Conservation (phyloP, 2,888 invertebrate species). For the Luperina testacea region DNA sequence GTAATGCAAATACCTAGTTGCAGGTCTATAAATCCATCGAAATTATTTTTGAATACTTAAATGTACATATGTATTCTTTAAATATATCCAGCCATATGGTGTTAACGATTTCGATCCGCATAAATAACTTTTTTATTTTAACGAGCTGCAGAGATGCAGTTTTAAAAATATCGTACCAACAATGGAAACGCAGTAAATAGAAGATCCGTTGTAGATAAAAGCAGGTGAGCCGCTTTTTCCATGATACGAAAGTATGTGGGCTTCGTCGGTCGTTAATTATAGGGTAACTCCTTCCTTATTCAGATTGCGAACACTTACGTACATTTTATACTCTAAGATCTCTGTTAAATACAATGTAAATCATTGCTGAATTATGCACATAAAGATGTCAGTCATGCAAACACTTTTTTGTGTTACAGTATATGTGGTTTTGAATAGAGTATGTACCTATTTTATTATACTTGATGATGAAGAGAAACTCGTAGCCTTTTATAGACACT, state of each 20-base stretch:
- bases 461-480: constrained; percentile 44
- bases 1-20: neutral
- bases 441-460: constrained; percentile 25
- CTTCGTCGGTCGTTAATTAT: constrained; percentile 80
- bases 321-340: constrained; percentile 55
- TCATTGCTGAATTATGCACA: constrained; percentile 32
- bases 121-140: neutral
- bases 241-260: constrained; percentile 81
- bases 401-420: constrained; percentile 15
- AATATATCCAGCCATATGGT: neutral
- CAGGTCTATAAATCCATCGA: neutral
- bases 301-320: constrained; percentile 65
- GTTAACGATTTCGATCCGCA: too few relatives aligned
- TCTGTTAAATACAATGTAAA: constrained; percentile 45
- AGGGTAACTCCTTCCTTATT: constrained; percentile 81
- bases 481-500: neutral
- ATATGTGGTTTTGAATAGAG: constrained; percentile 27
- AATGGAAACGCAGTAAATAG: constrained; percentile 68
- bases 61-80: neutral
- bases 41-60: too few relatives aligned
- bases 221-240: constrained; percentile 85
- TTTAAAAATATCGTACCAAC: constrained; percentile 39
- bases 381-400: constrained; percentile 58
- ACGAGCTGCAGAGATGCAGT: neutral
- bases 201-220: constrained; percentile 79